Percentiles rank a stretch among this genome's conserved stretches.
phyloP scores from a whole-genome alignment of 2,888 invertebrate genomes.

The Machimus rusticus region DNA sequence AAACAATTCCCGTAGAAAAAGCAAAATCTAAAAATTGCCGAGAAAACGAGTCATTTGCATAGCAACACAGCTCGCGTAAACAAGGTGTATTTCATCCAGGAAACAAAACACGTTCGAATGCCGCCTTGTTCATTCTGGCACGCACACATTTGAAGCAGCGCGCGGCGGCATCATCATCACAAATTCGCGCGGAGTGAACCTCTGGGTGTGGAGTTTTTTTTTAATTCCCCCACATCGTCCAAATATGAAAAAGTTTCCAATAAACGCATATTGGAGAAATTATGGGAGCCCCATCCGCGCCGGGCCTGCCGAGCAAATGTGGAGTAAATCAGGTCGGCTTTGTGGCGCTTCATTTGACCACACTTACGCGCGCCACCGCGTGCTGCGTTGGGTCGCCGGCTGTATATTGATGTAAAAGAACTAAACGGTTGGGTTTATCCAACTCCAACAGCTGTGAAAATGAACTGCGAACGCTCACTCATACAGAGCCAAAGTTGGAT shows the following conservation, averaged over 20 bases:
- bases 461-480: not conserved
- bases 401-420: not conserved
- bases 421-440: not conserved
- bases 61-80: not conserved
- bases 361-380: not conserved
- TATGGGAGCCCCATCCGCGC: not conserved
- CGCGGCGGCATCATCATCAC: not conserved
- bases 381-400: not conserved
- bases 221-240: not conserved
- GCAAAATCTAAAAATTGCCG: not conserved
- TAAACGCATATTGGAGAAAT: not conserved
- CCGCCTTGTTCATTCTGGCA: not conserved
- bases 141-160: not conserved
- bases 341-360: not conserved
- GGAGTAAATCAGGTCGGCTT: not conserved
- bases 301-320: not conserved
- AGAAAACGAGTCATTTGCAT: not conserved
- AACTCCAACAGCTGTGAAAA: not conserved
- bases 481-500: not conserved
- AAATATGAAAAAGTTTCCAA: not conserved
- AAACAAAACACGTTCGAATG: not conserved
- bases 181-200: not conserved
- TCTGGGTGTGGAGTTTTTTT: not conserved
- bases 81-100: constrained; percentile 15
- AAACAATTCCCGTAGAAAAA: not conserved